phyloP scores from a whole-genome alignment of 2,888 invertebrate species.

The Coleophora deauratella region DNA sequence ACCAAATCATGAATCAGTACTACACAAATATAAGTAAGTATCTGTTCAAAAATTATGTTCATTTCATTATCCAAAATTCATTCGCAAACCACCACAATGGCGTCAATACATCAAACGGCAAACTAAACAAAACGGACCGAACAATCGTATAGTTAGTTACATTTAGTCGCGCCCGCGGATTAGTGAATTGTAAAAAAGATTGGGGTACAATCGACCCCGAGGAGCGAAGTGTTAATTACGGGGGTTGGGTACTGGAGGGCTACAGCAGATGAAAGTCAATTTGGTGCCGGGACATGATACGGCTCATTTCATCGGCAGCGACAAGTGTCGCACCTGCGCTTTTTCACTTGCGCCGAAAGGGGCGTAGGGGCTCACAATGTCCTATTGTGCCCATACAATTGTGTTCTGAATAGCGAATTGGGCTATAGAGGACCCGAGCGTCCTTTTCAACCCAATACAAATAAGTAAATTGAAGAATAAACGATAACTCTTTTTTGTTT shows the following conservation, averaged over 20 bases:
- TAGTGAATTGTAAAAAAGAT: constrained; percentile 70
- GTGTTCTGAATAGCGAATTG: not conserved
- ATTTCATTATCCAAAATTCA: constrained; percentile 15
- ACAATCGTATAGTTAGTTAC: constrained; percentile 46
- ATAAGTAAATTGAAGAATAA: not conserved
- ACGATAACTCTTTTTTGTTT: constrained; percentile 34
- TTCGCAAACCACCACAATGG: constrained; percentile 25
- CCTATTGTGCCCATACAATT: constrained; percentile 35
- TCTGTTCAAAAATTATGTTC: constrained; percentile 9
- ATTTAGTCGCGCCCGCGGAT: constrained; percentile 69
- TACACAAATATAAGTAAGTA: no score
- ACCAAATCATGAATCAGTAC: no score
- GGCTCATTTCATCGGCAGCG: constrained; percentile 75
- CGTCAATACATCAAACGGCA: constrained; percentile 28
- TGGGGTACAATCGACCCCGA: constrained; percentile 40
- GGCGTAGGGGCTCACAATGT: constrained; percentile 31
- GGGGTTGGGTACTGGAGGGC: constrained; percentile 63
- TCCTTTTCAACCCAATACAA: no score
- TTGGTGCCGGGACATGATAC: constrained; percentile 79
- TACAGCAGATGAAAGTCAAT: constrained; percentile 76
- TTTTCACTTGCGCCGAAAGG: constrained; percentile 29
- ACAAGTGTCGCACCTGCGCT: constrained; percentile 72
- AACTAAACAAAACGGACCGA: constrained; percentile 44
- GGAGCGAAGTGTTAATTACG: constrained; percentile 72
- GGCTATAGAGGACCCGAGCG: no score